These are phyloP conservation scores for Sinocyclocheilus grahami DNA, from an alignment of 2,113 vertebrate genomes.

Conservation along the genomic window DNA sequence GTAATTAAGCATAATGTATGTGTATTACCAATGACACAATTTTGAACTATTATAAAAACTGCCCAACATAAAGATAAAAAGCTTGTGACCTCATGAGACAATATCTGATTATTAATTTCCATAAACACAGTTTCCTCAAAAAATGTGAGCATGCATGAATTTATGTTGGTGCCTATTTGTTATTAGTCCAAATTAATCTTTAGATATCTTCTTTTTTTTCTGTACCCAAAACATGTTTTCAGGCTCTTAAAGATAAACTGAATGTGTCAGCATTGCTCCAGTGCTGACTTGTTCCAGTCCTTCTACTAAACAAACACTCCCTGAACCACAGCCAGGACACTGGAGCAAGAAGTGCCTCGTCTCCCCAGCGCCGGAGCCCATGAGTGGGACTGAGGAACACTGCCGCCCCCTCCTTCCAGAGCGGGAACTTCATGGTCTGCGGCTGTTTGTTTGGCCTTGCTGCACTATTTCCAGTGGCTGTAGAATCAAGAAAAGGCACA, in stretches of 20 bases:
- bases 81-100: background rate
- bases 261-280: slow-evolving; percentile 9
- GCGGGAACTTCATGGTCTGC: slow-evolving; percentile 48
- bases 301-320: slow-evolving; percentile 12
- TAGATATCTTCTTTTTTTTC: background rate
- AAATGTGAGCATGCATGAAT: background rate
- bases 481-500: background rate
- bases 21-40: too few relatives aligned
- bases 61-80: background rate
- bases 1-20: too few relatives aligned
- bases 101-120: too few relatives aligned
- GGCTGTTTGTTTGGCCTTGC: slow-evolving; percentile 41
- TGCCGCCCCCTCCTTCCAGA: slow-evolving; percentile 15
- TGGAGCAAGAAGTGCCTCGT: background rate
- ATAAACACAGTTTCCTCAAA: background rate
- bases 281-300: background rate
- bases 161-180: background rate
- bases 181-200: background rate
- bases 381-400: background rate
- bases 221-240: background rate
- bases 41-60: too few relatives aligned
- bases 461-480: slow-evolving; percentile 30
- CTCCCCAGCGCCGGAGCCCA: background rate
- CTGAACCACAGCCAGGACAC: background rate
- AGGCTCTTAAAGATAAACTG: background rate